Percentiles rank a stretch among this genome's conserved stretches.
Conservation (phyloP, 2,113 vertebrate genomes). For the Glareola pratincola region DNA sequence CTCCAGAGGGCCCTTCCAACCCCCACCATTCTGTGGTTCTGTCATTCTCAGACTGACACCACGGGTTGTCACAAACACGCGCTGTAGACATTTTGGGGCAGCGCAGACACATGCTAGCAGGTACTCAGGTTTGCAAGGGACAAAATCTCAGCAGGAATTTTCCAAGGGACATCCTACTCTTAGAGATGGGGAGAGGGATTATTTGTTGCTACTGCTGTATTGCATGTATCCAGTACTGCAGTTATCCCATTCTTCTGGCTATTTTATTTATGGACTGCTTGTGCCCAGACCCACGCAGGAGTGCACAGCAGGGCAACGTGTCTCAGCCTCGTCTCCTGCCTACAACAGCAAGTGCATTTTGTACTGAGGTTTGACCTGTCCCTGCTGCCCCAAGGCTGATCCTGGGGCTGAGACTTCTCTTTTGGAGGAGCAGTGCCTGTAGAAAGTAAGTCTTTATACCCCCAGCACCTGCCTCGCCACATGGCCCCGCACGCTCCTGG, state of each 20-base stretch:
- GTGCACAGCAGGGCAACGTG: background rate
- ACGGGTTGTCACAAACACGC: accelerated
- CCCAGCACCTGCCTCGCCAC: background rate
- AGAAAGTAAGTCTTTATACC: background rate
- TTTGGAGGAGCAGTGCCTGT: background rate
- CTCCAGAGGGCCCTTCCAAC: too few species aligned
- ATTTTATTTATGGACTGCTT: background rate
- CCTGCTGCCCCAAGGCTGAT: background rate
- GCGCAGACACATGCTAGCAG: background rate
- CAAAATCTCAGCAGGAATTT: background rate
- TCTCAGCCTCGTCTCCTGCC: background rate
- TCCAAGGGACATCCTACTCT: background rate
- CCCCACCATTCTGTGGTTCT: too few species aligned
- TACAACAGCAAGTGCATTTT: background rate
- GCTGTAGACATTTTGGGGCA: background rate
- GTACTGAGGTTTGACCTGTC: background rate
- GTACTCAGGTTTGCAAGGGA: background rate
- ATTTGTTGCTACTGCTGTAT: background rate
- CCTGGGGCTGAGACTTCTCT: background rate
- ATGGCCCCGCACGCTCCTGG: accelerated
- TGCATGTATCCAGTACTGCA: background rate
- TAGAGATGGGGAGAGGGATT: background rate
- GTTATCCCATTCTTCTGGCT: background rate
- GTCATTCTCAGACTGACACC: background rate
- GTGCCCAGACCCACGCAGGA: background rate